Base-by-base conservation (phyloP, 2,888 invertebrate species). In the Oxytorus armatus region DNA sequence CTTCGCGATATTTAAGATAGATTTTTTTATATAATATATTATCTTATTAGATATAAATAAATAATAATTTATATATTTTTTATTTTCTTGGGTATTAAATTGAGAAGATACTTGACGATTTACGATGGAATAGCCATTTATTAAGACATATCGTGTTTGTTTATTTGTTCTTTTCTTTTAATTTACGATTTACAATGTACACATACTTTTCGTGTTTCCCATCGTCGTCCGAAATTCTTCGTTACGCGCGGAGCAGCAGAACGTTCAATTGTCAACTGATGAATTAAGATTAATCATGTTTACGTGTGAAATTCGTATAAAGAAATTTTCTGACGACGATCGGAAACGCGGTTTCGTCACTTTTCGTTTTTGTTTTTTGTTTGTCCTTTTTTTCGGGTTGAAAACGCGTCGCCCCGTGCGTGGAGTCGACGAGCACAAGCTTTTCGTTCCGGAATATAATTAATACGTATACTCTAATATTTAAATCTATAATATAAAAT, bases 101-200 rank as follows among this genome's bases (percentile, higher is more conserved):
- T 8, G 16, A 1, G 8, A 57, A 36, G 16, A 14, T n/a, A n/a
- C 29, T 53, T 23, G 23, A 53, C 25, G 11, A 53, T 1, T 1
- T 55, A 10, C n/a, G 42, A 5, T 42, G 42, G 23, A 25, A 23
- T 21, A 42, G 81, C 77, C 74, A 72, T 88, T 89, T 88, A 88
- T 89, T 89, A 84, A 85, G 85, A 86, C 65, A 85, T 86, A 83
- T 79, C 63, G 80, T 83, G n/a, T n/a, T n/a, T n/a, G n/a, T 86
- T 84, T 33, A 0, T 66, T 33, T 55, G 25, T 14, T 53, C 25
- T 57, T 8, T 42, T 57, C 8, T 23, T 8, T 36, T 21, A 51
- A 57, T 36, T 61, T 83, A 87, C 84, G 85, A 84, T 75, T 86
- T 89, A 89, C 84, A 88, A 87, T 87, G 76, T 88, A 87, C 83